Evolutionary conservation across 2,888 invertebrate genomes (phyloP).

Genomic region (Bruchidius siliquastri): DNA sequence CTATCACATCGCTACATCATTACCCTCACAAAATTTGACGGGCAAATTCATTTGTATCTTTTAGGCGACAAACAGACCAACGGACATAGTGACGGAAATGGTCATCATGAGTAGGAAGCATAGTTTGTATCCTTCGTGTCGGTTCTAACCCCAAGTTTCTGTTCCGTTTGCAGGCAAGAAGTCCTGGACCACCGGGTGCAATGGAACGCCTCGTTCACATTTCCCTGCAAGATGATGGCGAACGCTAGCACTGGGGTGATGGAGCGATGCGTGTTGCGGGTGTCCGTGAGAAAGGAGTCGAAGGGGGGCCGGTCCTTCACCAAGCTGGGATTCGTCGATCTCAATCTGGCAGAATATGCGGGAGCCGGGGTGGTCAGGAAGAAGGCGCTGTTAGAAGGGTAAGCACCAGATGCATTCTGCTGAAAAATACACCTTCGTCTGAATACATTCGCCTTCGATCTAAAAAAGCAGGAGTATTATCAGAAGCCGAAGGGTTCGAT

Average conservation of each 20-base stretch:
- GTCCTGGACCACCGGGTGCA: constrained; percentile 89
- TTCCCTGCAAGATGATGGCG: constrained; percentile 95
- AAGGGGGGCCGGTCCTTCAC: constrained; percentile 83
- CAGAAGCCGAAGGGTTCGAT: too few species aligned
- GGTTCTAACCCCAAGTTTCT: too few species aligned
- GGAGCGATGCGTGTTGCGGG: constrained; percentile 87
- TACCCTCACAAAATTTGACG: too few species aligned
- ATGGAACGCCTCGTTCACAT: constrained; percentile 88
- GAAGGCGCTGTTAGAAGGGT: constrained; percentile 86
- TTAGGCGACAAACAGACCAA: too few species aligned
- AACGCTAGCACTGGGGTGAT: constrained; percentile 92
- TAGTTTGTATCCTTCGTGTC: too few species aligned
- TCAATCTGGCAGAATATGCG: constrained; percentile 95
- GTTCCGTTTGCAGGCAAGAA: constrained; percentile 70
- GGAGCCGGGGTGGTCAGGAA: constrained; percentile 84
- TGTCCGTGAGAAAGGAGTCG: constrained; percentile 90
- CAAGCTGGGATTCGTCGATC: constrained; percentile 95
- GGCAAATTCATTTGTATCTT: too few species aligned
- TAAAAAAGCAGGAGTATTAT: too few species aligned
- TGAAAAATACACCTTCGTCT: too few species aligned
- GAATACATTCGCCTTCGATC: too few species aligned
- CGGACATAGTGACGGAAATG: too few species aligned
- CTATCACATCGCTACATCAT: too few species aligned
- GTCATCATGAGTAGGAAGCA: too few species aligned
- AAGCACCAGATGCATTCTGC: neutral